Conservation (phyloP, 2,888 invertebrate genomes). For the Lottia gigantea region DNA sequence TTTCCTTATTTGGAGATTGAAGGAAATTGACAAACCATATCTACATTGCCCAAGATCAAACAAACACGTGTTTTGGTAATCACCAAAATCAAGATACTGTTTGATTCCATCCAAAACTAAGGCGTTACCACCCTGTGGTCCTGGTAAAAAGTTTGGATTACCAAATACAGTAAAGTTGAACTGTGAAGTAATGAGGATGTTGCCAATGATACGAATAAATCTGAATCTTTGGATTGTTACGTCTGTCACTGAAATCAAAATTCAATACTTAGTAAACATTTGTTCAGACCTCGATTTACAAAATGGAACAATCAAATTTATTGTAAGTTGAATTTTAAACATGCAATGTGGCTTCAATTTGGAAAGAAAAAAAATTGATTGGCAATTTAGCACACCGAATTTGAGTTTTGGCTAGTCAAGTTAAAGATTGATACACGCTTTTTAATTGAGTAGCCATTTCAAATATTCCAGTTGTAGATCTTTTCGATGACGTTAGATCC, state of each 20-base stretch:
- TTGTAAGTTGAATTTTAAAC: too few species aligned
- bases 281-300: too few species aligned
- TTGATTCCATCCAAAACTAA: conserved; percentile 31
- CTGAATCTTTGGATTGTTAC: conserved; percentile 33
- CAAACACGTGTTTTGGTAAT: conserved; percentile 24
- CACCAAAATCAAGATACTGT: conserved; percentile 26
- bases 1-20: conserved; percentile 29
- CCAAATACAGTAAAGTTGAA: conserved; percentile 46
- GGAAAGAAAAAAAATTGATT: too few species aligned
- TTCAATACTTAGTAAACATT: too few species aligned
- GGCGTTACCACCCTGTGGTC: conserved; percentile 34
- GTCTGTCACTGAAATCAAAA: conserved; percentile 18
- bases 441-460: too few species aligned
- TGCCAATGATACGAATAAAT: conserved; percentile 38
- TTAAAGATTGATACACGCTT: too few species aligned
- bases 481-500: too few species aligned
- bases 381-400: too few species aligned
- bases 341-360: too few species aligned
- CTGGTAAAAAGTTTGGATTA: conserved; percentile 31
- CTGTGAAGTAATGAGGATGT: conserved; percentile 41
- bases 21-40: conserved; percentile 35
- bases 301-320: too few species aligned
- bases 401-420: too few species aligned
- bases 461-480: too few species aligned
- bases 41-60: conserved; percentile 28